Percentiles rank a stretch among this genome's conserved stretches.
These are phyloP conservation scores for Listronotus oregonensis DNA, from an alignment of 1,140 invertebrate species.

Conservation along the genomic window DNA sequence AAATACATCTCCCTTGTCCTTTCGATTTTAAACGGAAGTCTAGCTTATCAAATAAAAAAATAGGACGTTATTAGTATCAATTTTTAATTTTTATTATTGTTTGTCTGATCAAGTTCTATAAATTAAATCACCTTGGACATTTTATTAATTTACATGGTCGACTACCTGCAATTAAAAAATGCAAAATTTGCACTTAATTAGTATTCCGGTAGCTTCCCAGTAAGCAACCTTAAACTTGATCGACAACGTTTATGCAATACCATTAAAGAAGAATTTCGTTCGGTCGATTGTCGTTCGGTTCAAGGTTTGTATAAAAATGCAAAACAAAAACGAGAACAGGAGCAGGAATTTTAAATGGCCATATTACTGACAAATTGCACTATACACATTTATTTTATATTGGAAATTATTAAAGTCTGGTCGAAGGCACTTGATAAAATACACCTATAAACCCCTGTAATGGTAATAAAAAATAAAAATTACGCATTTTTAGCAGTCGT, in stretches of 20 bases:
- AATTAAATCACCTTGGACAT: background rate
- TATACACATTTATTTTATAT: too few relatives aligned
- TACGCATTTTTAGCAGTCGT: too few relatives aligned
- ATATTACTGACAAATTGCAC: background rate
- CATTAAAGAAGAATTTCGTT: conserved; percentile 21
- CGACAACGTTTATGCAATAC: conserved; percentile 30
- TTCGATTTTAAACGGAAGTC: too few relatives aligned
- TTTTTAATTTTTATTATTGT: too few relatives aligned
- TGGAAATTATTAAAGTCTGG: too few relatives aligned
- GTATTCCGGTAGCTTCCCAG: conserved; percentile 23
- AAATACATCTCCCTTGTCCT: too few relatives aligned
- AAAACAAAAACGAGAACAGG: conserved; percentile 9
- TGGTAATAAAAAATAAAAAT: too few relatives aligned
- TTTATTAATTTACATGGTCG: conserved; percentile 12
- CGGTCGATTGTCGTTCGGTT: conserved; percentile 20
- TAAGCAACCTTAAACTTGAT: conserved; percentile 30
- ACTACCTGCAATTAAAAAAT: conserved; percentile 1
- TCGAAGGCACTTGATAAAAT: too few relatives aligned
- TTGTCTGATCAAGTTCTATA: too few relatives aligned
- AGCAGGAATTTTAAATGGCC: conserved; percentile 18
- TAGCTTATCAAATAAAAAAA: too few relatives aligned
- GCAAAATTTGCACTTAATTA: conserved; percentile 22
- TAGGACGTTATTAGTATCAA: too few relatives aligned
- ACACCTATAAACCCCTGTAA: too few relatives aligned
- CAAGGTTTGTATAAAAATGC: conserved; percentile 28